Evolutionary conservation across 2,797 vertebrate genomes (phyloP).

Genomic region (Pseudomugil tenellus): DNA sequence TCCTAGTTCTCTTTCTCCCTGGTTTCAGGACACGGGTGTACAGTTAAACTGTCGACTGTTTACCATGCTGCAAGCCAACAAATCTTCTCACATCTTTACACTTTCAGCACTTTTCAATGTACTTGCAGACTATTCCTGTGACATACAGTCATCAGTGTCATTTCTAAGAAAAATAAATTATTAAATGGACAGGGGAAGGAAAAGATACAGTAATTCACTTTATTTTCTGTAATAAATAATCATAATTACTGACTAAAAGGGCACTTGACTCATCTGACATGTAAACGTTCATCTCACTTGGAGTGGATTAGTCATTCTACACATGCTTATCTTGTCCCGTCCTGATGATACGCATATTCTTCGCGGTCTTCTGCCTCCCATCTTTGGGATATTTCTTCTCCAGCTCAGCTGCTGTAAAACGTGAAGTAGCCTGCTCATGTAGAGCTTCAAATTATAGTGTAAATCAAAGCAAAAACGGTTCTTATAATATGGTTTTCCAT

Average conservation of each 20-base stretch:
- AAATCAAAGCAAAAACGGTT: too few species aligned
- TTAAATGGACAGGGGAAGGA: neutral
- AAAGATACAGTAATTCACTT: slow-evolving; percentile 18
- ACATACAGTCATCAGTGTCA: neutral
- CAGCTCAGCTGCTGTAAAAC: too few species aligned
- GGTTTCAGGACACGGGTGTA: slow-evolving; percentile 48
- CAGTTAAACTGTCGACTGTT: slow-evolving; percentile 49
- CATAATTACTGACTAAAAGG: slow-evolving; percentile 29
- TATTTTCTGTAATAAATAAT: slow-evolving; percentile 41
- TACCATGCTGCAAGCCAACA: slow-evolving; percentile 8
- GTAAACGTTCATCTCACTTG: too few species aligned
- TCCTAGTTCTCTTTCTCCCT: slow-evolving; percentile 62
- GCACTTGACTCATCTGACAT: slow-evolving; percentile 1
- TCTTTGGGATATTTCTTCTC: too few species aligned
- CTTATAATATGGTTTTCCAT: too few species aligned
- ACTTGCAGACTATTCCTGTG: slow-evolving; percentile 9
- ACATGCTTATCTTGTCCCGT: too few species aligned
- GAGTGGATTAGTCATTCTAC: too few species aligned
- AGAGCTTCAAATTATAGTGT: too few species aligned
- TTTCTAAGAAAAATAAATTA: slow-evolving; percentile 28
- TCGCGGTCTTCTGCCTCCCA: too few species aligned
- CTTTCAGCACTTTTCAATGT: neutral
- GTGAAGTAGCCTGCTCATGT: too few species aligned
- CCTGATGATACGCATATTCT: too few species aligned
- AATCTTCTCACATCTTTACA: neutral